A percentile compares a stretch with the other conserved stretches of the same genome.
These are phyloP conservation scores for Dicentrarchus labrax DNA, from an alignment of 2,113 vertebrate genomes.

Conservation along the genomic window DNA sequence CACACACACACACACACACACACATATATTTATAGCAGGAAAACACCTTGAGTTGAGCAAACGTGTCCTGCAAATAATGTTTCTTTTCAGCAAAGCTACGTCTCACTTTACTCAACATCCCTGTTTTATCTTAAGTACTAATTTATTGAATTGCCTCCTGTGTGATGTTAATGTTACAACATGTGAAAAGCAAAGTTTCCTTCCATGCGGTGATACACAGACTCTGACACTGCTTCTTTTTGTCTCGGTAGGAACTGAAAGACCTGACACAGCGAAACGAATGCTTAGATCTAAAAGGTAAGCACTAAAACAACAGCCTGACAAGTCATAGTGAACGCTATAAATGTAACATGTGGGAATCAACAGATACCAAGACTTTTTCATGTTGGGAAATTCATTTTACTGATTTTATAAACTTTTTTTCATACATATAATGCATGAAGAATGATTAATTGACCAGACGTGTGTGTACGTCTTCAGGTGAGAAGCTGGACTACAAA, in stretches of 20 bases:
- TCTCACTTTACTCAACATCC: not conserved
- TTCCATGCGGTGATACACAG: not conserved
- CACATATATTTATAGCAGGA: too few relatives aligned
- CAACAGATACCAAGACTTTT: not conserved
- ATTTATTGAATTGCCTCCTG: not conserved
- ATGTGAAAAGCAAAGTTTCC: slow-evolving; percentile 35
- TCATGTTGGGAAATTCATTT: not conserved
- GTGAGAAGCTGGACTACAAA: slow-evolving; percentile 94
- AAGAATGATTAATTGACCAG: not conserved
- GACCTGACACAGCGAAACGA: slow-evolving; percentile 91
- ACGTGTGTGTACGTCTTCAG: slow-evolving; percentile 71
- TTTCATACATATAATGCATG: not conserved
- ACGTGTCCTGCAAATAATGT: too few relatives aligned
- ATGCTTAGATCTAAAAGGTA: slow-evolving; percentile 93
- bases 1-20: not conserved
- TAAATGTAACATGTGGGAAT: slow-evolving; percentile 2
- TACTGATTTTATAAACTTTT: not conserved
- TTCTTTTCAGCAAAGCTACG: too few relatives aligned
- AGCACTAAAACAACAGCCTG: slow-evolving; percentile 16
- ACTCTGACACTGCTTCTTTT: slow-evolving; percentile 36
- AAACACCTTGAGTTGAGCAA: too few relatives aligned
- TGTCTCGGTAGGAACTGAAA: slow-evolving; percentile 87
- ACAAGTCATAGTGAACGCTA: not conserved
- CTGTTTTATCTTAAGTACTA: not conserved
- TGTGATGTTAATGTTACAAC: slow-evolving; percentile 35